These are phyloP conservation scores for Aythya baeri DNA, from an alignment of 2,113 vertebrate species.

Conservation along the genomic window DNA sequence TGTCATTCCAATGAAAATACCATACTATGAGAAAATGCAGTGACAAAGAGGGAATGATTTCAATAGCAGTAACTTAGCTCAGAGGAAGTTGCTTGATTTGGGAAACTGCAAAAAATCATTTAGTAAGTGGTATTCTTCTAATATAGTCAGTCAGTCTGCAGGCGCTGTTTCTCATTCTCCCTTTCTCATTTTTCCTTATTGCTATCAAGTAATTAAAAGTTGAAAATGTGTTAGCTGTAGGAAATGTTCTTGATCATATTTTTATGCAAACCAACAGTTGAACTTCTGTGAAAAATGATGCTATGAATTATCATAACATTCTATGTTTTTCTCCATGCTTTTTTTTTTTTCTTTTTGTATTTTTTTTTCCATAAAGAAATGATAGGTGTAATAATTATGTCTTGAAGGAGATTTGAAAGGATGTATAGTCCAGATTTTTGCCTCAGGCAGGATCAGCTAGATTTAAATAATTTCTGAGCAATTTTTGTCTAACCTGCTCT, in stretches of 20 bases:
- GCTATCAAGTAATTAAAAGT: not conserved
- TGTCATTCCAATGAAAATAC: not conserved
- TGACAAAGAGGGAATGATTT: not conserved
- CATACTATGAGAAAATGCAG: not conserved
- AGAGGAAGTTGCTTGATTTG: not conserved
- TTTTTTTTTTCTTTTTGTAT: not conserved
- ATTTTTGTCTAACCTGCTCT: not conserved
- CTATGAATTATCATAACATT: not conserved
- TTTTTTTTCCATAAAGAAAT: not conserved
- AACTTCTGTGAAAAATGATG: not conserved
- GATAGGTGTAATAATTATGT: not conserved
- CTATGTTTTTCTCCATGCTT: not conserved
- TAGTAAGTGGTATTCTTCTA: not conserved
- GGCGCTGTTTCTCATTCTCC: not conserved
- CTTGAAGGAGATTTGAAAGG: not conserved
- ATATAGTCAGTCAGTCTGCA: not conserved
- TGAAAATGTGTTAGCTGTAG: not conserved
- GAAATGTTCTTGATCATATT: not conserved
- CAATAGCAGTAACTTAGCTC: not conserved
- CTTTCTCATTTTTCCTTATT: not conserved
- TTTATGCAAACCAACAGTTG: not conserved
- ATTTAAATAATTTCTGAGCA: not conserved
- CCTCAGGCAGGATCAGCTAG: not conserved
- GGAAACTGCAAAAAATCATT: not conserved
- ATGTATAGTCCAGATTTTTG: conserved; percentile 10